Percentiles rank a stretch among this genome's conserved stretches.
Conservation (phyloP, 2,888 invertebrate genomes). For the Sycophila texana region DNA sequence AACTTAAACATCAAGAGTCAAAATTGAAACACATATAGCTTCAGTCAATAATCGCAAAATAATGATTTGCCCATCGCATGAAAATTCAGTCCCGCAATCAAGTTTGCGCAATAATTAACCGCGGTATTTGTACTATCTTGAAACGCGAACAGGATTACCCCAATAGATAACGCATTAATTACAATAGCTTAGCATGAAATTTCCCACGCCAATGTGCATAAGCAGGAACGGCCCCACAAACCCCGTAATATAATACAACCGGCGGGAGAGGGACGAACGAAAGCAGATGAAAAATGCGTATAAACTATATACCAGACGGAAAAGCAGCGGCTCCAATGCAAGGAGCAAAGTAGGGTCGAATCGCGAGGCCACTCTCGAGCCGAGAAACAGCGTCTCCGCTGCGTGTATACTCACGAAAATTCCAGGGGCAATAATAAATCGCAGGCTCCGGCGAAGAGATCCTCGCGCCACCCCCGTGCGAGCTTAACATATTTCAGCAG, state of each 20-base stretch:
- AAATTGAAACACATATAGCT: too few species aligned
- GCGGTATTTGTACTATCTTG: background rate
- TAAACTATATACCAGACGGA: too few species aligned
- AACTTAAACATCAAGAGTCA: too few species aligned
- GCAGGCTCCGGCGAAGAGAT: conserved; percentile 20
- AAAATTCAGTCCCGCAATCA: background rate
- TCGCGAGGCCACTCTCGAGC: too few species aligned
- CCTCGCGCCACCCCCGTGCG: background rate
- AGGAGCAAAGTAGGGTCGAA: too few species aligned
- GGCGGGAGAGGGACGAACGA: too few species aligned
- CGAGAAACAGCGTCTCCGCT: background rate
- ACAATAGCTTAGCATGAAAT: conserved; percentile 25
- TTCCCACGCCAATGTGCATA: conserved; percentile 2
- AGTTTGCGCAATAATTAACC: conserved; percentile 1
- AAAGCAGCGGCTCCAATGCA: too few species aligned
- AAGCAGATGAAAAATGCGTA: too few species aligned
- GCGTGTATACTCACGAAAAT: background rate
- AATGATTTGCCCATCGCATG: too few species aligned
- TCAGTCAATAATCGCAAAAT: too few species aligned
- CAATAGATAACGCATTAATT: conserved; percentile 25
- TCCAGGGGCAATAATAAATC: conserved; percentile 41
- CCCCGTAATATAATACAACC: too few species aligned
- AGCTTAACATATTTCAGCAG: conserved; percentile 38
- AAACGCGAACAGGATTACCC: background rate
- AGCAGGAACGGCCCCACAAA: too few species aligned